Conservation (phyloP, 2,888 invertebrate species). For the Eretmocerus hayati region DNA sequence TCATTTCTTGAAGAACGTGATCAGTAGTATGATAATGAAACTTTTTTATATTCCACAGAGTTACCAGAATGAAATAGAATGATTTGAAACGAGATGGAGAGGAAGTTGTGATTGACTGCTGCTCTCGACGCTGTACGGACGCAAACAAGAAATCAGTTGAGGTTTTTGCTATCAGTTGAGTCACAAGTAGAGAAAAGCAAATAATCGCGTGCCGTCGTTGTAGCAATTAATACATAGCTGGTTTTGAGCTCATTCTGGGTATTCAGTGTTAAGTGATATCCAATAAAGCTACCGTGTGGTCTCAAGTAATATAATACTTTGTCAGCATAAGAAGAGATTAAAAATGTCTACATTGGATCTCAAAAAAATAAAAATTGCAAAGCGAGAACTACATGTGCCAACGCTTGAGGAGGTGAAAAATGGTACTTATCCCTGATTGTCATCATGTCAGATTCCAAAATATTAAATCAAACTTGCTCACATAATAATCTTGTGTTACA, state of each 20-base stretch:
- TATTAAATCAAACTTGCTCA: neutral
- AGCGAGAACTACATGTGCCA: constrained; percentile 45
- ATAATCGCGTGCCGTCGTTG: too few species aligned
- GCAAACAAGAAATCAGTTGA: constrained; percentile 8
- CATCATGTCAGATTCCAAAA: too few species aligned
- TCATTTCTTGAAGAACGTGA: too few species aligned
- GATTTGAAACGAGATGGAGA: neutral
- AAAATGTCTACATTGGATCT: constrained; percentile 43
- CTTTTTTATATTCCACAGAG: too few species aligned
- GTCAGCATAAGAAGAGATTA: too few species aligned
- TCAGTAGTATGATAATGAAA: too few species aligned
- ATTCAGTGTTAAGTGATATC: too few species aligned
- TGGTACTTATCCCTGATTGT: constrained; percentile 45
- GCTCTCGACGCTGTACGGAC: constrained; percentile 8
- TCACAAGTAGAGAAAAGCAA: constrained; percentile 7
- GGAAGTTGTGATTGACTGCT: constrained; percentile 7
- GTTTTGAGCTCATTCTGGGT: too few species aligned
- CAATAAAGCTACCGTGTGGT: too few species aligned
- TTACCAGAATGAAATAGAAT: too few species aligned
- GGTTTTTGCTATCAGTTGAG: neutral
- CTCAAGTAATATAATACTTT: too few species aligned
- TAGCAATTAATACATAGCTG: too few species aligned
- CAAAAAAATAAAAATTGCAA: constrained; percentile 27
- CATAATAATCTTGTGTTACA: constrained; percentile 38
- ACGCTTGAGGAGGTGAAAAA: constrained; percentile 59